phyloP scores from a whole-genome alignment of 2,888 invertebrate genomes.

The Ariolimax columbianus region DNA sequence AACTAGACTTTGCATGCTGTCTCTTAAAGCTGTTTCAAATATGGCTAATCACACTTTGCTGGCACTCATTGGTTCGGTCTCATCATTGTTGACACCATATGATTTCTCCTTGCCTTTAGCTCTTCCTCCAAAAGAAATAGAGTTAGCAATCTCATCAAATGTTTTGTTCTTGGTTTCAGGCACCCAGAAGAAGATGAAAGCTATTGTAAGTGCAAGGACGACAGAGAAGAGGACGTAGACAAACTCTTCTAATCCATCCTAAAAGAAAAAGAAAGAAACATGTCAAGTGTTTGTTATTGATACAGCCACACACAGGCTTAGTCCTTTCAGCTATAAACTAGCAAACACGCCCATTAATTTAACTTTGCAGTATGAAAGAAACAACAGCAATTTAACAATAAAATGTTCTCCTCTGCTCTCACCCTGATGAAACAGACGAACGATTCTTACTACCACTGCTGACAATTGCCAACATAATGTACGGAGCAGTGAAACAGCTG shows the following conservation, averaged over 20 bases:
- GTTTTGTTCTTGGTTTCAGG: slow-evolving; percentile 78
- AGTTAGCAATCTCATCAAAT: slow-evolving; percentile 80
- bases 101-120: slow-evolving; percentile 52
- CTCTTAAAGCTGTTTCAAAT: too few relatives aligned
- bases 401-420: too few relatives aligned
- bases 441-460: too few relatives aligned
- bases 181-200: slow-evolving; percentile 76
- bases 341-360: too few relatives aligned
- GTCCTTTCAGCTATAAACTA: too few relatives aligned
- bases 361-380: too few relatives aligned
- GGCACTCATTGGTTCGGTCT: slow-evolving; percentile 51
- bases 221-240: slow-evolving; percentile 76
- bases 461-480: too few relatives aligned
- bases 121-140: slow-evolving; percentile 63
- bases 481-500: too few relatives aligned
- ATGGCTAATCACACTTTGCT: slow-evolving; percentile 41
- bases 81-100: slow-evolving; percentile 57
- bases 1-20: not conserved
- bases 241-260: slow-evolving; percentile 72
- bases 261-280: not conserved
- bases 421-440: too few relatives aligned
- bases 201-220: slow-evolving; percentile 68
- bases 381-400: too few relatives aligned
- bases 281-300: not conserved
- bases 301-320: too few relatives aligned